phyloP scores from a whole-genome alignment of 2,113 vertebrate genomes.

The mouse (Mus musculus) region GRCm39 chr9:59872501-59873000 shows the following conservation, averaged over 20 bases:
- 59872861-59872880: background rate
- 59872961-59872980: background rate
- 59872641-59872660: background rate
- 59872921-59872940: background rate
- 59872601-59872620: too few relatives aligned
- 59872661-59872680: background rate
- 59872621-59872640: too few relatives aligned
- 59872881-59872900: background rate
- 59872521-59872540: background rate
- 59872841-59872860: background rate
- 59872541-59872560: background rate
- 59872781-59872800: background rate
- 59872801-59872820: background rate
- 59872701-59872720: background rate
- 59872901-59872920: background rate
- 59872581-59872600: background rate
- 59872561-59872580: background rate
- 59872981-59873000: background rate
- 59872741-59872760: too few relatives aligned
- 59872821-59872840: background rate
- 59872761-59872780: background rate
- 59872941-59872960: background rate
- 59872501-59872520: background rate
- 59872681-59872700: fast-evolving
- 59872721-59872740: fast-evolving